Base-by-base conservation (phyloP, 2,888 invertebrate genomes). In the Sicus ferrugineus region DNA sequence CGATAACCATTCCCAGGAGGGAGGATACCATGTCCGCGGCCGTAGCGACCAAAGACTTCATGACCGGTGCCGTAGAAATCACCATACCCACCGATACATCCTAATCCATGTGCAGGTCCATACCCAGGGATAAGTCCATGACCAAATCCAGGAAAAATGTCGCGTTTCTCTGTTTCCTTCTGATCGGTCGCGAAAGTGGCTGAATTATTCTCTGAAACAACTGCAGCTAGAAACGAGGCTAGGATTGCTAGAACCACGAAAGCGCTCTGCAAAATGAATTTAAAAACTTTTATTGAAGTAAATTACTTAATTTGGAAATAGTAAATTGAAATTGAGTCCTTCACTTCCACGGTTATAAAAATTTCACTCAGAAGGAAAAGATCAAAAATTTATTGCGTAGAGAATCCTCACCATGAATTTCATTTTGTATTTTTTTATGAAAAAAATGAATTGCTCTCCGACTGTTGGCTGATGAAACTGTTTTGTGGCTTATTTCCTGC, bases 111-210 rank as follows among this genome's bases (percentile, higher is more conserved):
- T n/a, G n/a, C n/a, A n/a, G n/a, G n/a, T n/a, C 61, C 61, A 30
- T 63, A 56, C 14, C 61, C 63, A 6, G 59, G 58, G 26, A 56
- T 59, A 63, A 67, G 68, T 11, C 74, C 73, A 63, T 74, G 74
- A 5, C 76, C 75, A n/a, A 75, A 76, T 38, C 75, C 76, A 16
- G n/a, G n/a, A 67, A 71, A 76, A 56, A 74, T 74, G 16, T 75
- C 76, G 64, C 76, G 75, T 62, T 76, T 76, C 26, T 75, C 74
- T n/a, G 73, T 74, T 67, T 72, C 74, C 65, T 75, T 75, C 16
- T 73, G 58, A 50, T 66, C 72, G 19, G 69, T 70, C 38, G 72
- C 11, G n/a, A n/a, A n/a, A n/a, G 73, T 70, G 7, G 75, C 69
- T 30, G 69, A 30, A 1, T 6, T 70, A 5, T 73, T 70, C 56